A percentile compares a stretch with the other conserved stretches of the same genome.
These are phyloP conservation scores for Linnaemya vulpina DNA, from an alignment of 2,888 invertebrate genomes.

Conservation along the genomic window DNA sequence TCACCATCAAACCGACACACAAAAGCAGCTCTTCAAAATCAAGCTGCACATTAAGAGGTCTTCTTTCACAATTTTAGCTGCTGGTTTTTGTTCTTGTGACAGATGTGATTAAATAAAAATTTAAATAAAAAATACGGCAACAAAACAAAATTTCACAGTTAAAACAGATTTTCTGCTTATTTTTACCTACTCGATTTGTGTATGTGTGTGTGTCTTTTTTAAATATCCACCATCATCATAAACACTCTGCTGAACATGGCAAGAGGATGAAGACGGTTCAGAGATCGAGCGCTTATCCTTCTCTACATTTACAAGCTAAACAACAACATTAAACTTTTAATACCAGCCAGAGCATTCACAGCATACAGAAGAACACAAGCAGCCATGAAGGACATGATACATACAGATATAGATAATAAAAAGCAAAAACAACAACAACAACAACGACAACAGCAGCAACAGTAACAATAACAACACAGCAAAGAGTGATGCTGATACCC, in stretches of 20 bases:
- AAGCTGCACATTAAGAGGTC: slow-evolving; percentile 25
- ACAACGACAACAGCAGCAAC: slow-evolving; percentile 23
- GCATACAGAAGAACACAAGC: slow-evolving; percentile 54
- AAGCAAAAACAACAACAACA: slow-evolving; percentile 8
- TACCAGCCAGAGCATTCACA: slow-evolving; percentile 43
- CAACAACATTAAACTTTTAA: slow-evolving; percentile 20
- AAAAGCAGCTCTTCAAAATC: slow-evolving; percentile 12
- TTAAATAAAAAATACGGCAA: slow-evolving; percentile 70
- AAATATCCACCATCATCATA: background rate
- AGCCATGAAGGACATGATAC: slow-evolving; percentile 67
- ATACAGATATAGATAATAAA: slow-evolving; percentile 51
- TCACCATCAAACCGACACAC: slow-evolving; percentile 40
- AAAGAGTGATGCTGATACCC: slow-evolving; percentile 29
- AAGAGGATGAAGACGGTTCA: slow-evolving; percentile 16
- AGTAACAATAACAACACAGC: slow-evolving; percentile 16
- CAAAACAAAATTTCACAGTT: slow-evolving; percentile 70
- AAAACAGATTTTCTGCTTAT: slow-evolving; percentile 57
- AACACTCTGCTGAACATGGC: background rate
- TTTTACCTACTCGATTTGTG: slow-evolving; percentile 4
- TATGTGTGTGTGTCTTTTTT: background rate
- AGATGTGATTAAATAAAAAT: slow-evolving; percentile 77
- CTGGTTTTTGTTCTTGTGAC: slow-evolving; percentile 74
- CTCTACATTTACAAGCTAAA: slow-evolving; percentile 13
- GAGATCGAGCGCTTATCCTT: slow-evolving; percentile 41
- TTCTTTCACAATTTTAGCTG: slow-evolving; percentile 37